Evolutionary conservation across 1,140 invertebrate genomes (phyloP), one percentile per base, ranked within the genome.

Genomic region (Sarcophaga bullata): DNA sequence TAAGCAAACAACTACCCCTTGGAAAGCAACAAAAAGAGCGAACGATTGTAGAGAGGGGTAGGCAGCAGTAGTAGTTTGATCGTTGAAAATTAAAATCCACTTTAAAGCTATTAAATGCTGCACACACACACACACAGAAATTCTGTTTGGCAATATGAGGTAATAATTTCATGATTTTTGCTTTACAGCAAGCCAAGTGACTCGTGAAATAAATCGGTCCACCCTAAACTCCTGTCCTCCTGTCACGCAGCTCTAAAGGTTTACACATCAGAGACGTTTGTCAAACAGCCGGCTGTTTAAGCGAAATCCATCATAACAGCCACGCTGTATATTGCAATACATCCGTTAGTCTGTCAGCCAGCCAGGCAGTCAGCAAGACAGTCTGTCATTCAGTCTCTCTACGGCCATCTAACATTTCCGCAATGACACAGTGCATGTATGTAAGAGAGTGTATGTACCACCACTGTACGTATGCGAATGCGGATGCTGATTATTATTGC

Each of bases 51-150:
- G n/a, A 2, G 25, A 37, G 25, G 4, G 25, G 4, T 4, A 37
- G 25, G 4, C 1, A 37, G 25, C 25, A 37, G 25, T 37, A 37
- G 25, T 37, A 37, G 25, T 37, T 37, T 37, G 25, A 37, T 37
- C 25, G 25, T 37, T 37, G 25, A 85, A 88, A 88, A 88, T 88
- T 88, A 88, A 88, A 88, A 87, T 88, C 87, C 87, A 88, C 87
- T 88, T 88, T 87, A 84, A 87, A 85, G 86, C 86, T 87, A 88
- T 88, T 88, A 88, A 88, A 87, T 50, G 4, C 13, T 46, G 68
- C 47, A 62, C 73, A 8, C 75, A 37, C 25, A 37, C 25, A 37
- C 25, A 37, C 25, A 37, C 25, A 37, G 1, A 37, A 37, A 37
- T 37, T 37, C 25, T 37, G 25, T 37, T 37, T 37, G 25, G 4